Evolutionary conservation across 2,888 invertebrate species (phyloP).

Genomic region (Pterostichus niger): DNA sequence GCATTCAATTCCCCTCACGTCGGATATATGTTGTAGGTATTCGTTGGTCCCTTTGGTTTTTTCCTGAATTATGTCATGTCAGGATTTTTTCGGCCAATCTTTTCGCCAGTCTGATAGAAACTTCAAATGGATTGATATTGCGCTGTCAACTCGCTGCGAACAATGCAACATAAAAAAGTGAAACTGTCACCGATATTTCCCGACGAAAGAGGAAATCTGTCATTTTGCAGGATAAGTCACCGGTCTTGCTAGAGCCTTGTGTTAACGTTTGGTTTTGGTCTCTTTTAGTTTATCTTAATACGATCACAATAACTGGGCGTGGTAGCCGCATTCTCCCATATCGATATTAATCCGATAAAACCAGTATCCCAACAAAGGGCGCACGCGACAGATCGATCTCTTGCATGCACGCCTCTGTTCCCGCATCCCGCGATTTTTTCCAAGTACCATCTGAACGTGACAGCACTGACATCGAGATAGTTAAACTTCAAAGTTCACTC

Average conservation of each 20-base stretch:
- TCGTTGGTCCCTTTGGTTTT: conserved; percentile 18
- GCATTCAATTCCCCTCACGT: conserved; percentile 45
- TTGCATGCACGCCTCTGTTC: too few relatives aligned
- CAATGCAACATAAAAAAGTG: conserved; percentile 45
- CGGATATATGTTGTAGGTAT: conserved; percentile 13
- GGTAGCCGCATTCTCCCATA: conserved; percentile 3
- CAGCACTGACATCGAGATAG: too few relatives aligned
- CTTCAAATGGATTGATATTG: conserved; percentile 62
- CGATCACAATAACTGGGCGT: conserved; percentile 44
- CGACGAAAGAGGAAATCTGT: conserved; percentile 11
- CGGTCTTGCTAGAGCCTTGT: neutral
- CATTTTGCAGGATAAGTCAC: neutral
- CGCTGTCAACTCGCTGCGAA: conserved; percentile 56
- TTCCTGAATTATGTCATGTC: conserved; percentile 58
- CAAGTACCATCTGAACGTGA: too few relatives aligned
- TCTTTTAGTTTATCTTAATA: conserved; percentile 40
- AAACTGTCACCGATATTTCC: conserved; percentile 19
- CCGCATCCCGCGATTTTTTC: too few relatives aligned
- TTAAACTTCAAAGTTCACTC: neutral
- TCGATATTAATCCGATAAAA: too few relatives aligned
- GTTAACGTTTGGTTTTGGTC: conserved; percentile 33
- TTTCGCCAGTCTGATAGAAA: conserved; percentile 63
- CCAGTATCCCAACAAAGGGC: too few relatives aligned
- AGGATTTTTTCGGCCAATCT: conserved; percentile 54
- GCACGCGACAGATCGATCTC: too few relatives aligned